Evolutionary conservation across 37 sponge, comb jelly and placozoan genomes (phyloP), one percentile per base, ranked within the genome.

Genomic region (Petrosia ficiformis): DNA sequence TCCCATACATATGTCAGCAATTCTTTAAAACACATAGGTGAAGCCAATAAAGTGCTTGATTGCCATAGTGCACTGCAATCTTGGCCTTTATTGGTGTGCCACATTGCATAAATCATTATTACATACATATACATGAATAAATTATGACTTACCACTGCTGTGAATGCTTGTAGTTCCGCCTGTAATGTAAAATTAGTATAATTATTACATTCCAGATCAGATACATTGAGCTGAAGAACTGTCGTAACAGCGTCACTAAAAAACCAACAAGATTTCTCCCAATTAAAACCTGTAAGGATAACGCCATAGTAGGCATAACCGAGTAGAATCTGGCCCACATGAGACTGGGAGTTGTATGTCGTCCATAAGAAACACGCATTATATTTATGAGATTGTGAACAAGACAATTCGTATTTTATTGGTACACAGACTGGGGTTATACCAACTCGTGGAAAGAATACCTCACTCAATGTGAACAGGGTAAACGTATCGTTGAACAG

Each of bases 331-430:
- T 60, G 30, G 11, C 63, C 63, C 14, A n/a, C 63, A 6, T 26
- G 1, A 6, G 40, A 11, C 26, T 41, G 26, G 0, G 69, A 11
- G 42, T 73, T 66, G 68, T 78, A 78, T 63, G 28, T 24, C 0
- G 86, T 77, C 86, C 86, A 85, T 30, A 85, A 60, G 40, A n/a
- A 85, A 0, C 37, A 40, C 0, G 63, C 52, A 21, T 43, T 70
- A 40, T 58, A 58, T 2, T 34, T 44, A 41, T 2, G 3, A 8
- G 31, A 63, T 31, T 60, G 8, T 4, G 11, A 19, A 57, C 75
- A 74, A 29, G 42, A 6, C 42, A 75, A 42, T 1, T 58, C 11
- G 74, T 79, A 85, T 0, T 29, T 73, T 0, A 85, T 48, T 3
- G 79, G 79, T 28, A 78, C 59, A 52, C 86, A 85, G 1, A 74